Evolutionary conservation across 2,888 invertebrate genomes (phyloP).

Genomic region (Biston stratarius): DNA sequence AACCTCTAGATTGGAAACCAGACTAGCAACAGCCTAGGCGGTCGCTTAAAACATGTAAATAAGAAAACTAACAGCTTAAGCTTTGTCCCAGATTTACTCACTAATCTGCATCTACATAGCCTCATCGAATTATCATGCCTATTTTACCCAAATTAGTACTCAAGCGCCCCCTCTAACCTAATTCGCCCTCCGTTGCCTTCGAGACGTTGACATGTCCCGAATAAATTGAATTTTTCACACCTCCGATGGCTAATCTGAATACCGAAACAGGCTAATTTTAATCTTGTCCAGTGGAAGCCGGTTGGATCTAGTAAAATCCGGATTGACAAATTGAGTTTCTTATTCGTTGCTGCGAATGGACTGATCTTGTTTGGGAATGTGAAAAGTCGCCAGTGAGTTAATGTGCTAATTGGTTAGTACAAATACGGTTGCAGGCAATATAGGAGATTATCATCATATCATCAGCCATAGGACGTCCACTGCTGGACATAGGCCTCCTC

Average conservation of each 20-base stretch:
- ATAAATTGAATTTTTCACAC: slow-evolving; percentile 66
- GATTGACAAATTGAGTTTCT: slow-evolving; percentile 43
- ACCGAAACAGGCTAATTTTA: slow-evolving; percentile 58
- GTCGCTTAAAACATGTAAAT: neutral
- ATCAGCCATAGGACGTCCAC: too few species aligned
- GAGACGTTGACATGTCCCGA: slow-evolving; percentile 56
- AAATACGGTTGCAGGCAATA: neutral
- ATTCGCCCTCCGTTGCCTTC: slow-evolving; percentile 45
- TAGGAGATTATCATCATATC: too few species aligned
- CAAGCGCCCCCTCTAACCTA: slow-evolving; percentile 53
- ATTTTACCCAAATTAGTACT: slow-evolving; percentile 31
- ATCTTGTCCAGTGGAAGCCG: slow-evolving; percentile 51
- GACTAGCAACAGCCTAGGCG: too few species aligned
- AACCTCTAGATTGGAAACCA: too few species aligned
- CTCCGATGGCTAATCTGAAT: slow-evolving; percentile 54
- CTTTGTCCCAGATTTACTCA: neutral
- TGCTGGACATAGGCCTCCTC: too few species aligned
- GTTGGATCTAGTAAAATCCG: slow-evolving; percentile 35
- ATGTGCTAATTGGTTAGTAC: slow-evolving; percentile 3
- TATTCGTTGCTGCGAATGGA: slow-evolving; percentile 48
- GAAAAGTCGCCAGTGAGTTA: neutral
- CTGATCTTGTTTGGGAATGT: slow-evolving; percentile 13
- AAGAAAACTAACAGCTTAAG: too few species aligned
- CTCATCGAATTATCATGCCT: slow-evolving; percentile 25
- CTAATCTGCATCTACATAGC: slow-evolving; percentile 23